Percentiles rank a stretch among this genome's conserved stretches.
phyloP scores from a whole-genome alignment of 2,113 vertebrate genomes.

The Dasyurus viverrinus region DNA sequence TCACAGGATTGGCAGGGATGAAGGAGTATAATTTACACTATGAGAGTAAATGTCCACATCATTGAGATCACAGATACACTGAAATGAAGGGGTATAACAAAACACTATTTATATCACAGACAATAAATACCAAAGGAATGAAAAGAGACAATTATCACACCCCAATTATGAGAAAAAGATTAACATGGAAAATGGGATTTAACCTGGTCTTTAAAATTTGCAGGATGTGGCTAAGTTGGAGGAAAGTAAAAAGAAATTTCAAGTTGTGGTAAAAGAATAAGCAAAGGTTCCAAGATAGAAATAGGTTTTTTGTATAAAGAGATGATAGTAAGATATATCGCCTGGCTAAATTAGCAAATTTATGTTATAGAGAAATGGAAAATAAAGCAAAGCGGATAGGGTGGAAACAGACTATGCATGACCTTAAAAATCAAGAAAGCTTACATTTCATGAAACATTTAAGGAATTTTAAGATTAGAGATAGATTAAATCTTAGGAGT shows the following conservation, averaged over 20 bases:
- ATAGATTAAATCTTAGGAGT: background rate
- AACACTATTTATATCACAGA: background rate
- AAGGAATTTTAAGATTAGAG: conserved; percentile 14
- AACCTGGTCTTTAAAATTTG: background rate
- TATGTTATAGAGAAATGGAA: background rate
- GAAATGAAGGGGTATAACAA: background rate
- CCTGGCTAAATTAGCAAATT: background rate
- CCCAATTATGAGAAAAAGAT: background rate
- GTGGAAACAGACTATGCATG: background rate
- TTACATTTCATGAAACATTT: background rate
- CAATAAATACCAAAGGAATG: background rate
- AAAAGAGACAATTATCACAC: background rate
- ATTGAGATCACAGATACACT: background rate
- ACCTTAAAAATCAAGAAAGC: background rate
- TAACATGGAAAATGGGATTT: background rate
- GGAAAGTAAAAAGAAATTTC: background rate
- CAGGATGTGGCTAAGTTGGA: background rate
- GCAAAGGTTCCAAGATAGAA: background rate
- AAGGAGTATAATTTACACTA: background rate
- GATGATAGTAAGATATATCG: background rate
- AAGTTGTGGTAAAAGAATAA: background rate
- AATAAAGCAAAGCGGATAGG: background rate
- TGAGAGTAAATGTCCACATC: background rate
- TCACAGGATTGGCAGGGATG: background rate
- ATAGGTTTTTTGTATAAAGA: background rate